Evolutionary conservation across 2,797 vertebrate genomes (phyloP).

Genomic region (Helarctos malayanus): DNA sequence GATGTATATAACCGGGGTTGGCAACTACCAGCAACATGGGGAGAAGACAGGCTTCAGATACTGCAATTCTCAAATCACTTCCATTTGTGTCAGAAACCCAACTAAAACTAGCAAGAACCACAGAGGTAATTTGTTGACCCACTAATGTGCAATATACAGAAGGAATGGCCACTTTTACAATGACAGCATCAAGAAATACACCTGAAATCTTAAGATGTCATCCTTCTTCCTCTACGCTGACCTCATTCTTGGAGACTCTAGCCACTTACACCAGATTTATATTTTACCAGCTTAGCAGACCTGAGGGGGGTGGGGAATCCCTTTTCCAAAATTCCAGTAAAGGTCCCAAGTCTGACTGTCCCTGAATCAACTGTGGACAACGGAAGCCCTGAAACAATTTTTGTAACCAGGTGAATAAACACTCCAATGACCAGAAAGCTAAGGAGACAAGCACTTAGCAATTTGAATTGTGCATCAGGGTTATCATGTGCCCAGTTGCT

Average conservation of each 20-base stretch:
- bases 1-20: neutral
- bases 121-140: neutral
- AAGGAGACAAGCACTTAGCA: neutral
- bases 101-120: neutral
- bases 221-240: neutral
- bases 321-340: neutral
- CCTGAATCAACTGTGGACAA: neutral
- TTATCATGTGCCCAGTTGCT: neutral
- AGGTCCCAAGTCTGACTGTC: neutral
- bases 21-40: neutral
- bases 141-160: neutral
- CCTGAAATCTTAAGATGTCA: neutral
- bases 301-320: neutral
- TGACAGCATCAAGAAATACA: neutral
- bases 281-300: neutral
- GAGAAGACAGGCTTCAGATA: neutral
- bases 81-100: neutral
- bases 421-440: neutral
- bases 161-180: neutral
- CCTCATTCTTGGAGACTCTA: neutral
- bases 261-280: neutral
- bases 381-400: neutral
- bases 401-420: neutral
- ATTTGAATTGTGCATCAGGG: neutral
- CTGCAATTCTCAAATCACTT: neutral